Evolutionary conservation across 2,113 vertebrate species (phyloP).

Genomic region (Tragelaphus imberbis): DNA sequence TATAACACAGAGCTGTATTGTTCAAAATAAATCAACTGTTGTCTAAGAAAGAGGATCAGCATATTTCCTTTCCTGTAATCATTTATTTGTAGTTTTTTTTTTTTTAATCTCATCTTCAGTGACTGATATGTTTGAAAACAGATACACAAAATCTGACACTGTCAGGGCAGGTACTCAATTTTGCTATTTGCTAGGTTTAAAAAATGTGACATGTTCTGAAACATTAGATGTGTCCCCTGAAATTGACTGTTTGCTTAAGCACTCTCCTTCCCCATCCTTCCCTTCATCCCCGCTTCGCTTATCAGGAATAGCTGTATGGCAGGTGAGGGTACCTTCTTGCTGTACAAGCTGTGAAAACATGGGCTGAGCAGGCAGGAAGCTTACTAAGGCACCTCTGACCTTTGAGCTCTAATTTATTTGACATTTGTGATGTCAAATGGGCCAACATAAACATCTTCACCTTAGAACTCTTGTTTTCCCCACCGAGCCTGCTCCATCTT

Average conservation of each 20-base stretch:
- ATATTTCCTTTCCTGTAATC: conserved; percentile 37
- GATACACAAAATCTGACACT: conserved; percentile 64
- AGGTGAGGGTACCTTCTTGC: background rate
- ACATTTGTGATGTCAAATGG: background rate
- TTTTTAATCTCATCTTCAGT: background rate
- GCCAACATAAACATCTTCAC: background rate
- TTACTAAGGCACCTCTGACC: background rate
- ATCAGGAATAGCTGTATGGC: background rate
- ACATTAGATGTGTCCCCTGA: background rate
- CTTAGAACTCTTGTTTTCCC: background rate
- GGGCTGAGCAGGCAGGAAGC: background rate
- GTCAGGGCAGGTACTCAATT: conserved; percentile 42
- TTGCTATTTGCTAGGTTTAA: conserved; percentile 40
- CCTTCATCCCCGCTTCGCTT: background rate
- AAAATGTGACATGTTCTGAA: conserved; percentile 46
- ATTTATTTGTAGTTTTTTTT: conserved; percentile 58
- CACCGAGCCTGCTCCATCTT: background rate
- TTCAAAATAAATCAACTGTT: conserved; percentile 48
- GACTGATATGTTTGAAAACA: conserved; percentile 53
- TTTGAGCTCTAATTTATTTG: background rate
- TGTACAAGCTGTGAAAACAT: background rate
- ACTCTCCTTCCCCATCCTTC: background rate
- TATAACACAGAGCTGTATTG: conserved; percentile 4
- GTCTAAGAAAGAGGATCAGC: conserved; percentile 2
- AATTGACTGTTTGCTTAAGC: background rate